Evolutionary conservation across 2,113 vertebrate genomes (phyloP), one percentile per base, ranked within the genome.

Genomic region (Boleophthalmus pectinirostris): DNA sequence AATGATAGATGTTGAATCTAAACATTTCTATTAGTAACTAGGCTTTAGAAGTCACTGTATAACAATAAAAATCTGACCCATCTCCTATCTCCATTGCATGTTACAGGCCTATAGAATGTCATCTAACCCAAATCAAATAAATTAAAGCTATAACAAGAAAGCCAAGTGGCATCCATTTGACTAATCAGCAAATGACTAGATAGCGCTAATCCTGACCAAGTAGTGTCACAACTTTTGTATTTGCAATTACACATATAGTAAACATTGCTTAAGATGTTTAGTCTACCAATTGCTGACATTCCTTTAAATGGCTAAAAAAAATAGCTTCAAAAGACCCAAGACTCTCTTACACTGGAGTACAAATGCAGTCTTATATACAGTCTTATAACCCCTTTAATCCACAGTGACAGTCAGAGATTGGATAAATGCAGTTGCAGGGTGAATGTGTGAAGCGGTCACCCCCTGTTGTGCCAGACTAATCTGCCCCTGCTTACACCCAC

Each of bases 401-500:
- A 43, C 29, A 64, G 33, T 64, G 61, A 64, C 33, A 64, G 61
- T 38, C 33, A 12, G 29, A 35, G 60, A 38, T 18, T n/a, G 61
- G 33, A 64, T 64, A 64, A 64, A 38, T 43, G 33, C 20, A 64
- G 65, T 43, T 46, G 38, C 20, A 5, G 49, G 78, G 72, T 49
- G 63, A 20, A 80, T 66, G 61, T 64, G 61, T 64, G 38, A 38
- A 43, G 61, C 20, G 10, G 68, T 74, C 67, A 66, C 70, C 70
- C 69, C 76, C 66, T 16, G 57, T 79, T 79, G 82, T 54, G 82
- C 72, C 38, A 70, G 70, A 75, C 73, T 83, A 82, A 87, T 85
- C 83, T 86, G 45, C 58, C 25, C 3, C 3, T 66, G 75, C 81
- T 70, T 25, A 29, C 25, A 18, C 25, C 43, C 57, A 23, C 61